These are phyloP conservation scores for Thaleichthys pacificus DNA, from an alignment of 2,797 vertebrate species.

Conservation along the genomic window DNA sequence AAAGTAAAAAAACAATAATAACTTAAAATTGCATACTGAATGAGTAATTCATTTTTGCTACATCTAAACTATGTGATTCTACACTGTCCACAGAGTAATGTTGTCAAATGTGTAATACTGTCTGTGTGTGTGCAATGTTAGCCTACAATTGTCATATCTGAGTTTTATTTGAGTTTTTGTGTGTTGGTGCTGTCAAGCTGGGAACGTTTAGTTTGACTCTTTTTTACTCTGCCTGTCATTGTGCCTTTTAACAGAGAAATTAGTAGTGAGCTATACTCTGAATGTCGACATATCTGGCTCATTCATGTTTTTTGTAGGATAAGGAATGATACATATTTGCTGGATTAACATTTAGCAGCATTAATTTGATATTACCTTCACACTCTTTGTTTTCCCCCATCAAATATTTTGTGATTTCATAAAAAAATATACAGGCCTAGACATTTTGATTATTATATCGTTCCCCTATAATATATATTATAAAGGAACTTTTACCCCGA, in stretches of 20 bases:
- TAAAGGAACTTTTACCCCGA: too few relatives aligned
- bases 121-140: not conserved
- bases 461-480: too few relatives aligned
- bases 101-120: not conserved
- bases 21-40: not conserved
- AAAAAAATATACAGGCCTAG: too few relatives aligned
- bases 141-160: conserved; percentile 40
- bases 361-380: conserved; percentile 47
- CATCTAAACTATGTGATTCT: too few relatives aligned
- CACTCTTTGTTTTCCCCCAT: too few relatives aligned
- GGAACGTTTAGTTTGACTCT: conserved; percentile 33
- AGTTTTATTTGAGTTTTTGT: conserved; percentile 16
- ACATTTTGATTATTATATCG: too few relatives aligned
- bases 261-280: not conserved
- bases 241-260: not conserved
- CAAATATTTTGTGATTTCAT: too few relatives aligned
- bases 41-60: too few relatives aligned
- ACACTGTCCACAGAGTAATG: too few relatives aligned
- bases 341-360: not conserved
- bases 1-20: not conserved
- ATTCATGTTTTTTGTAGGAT: not conserved
- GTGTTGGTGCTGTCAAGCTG: conserved; percentile 31
- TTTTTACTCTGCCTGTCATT: conserved; percentile 40
- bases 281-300: not conserved
- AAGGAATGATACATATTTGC: too few relatives aligned